These are phyloP conservation scores for Palaemon carinicauda DNA, from an alignment of 1,140 invertebrate genomes.

Conservation along the genomic window DNA sequence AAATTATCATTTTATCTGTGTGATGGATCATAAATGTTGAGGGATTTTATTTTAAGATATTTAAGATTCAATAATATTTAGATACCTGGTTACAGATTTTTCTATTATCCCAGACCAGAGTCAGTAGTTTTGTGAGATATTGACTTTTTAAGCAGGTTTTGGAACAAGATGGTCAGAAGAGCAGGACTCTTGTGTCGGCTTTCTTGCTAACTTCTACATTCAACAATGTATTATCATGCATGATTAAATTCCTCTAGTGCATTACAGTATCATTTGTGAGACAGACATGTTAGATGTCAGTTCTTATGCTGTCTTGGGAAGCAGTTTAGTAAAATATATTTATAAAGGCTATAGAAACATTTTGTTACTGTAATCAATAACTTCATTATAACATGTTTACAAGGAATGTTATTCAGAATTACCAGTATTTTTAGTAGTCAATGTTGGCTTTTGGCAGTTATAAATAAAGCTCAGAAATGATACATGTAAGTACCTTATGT, in stretches of 20 bases:
- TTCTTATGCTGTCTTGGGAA: background rate
- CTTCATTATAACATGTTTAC: slow-evolving; percentile 18
- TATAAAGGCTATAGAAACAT: slow-evolving; percentile 7
- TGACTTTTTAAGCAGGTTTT: slow-evolving; percentile 24
- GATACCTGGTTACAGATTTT: slow-evolving; percentile 31
- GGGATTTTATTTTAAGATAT: too few species aligned
- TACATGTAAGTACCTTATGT: slow-evolving; percentile 27
- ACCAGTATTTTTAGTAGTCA: slow-evolving; percentile 38
- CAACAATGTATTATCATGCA: slow-evolving; percentile 6
- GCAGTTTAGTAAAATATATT: background rate
- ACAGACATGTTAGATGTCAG: slow-evolving; percentile 9
- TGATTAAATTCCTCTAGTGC: background rate
- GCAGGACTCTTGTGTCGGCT: slow-evolving; percentile 47
- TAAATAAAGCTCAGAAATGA: slow-evolving; percentile 38
- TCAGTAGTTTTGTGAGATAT: slow-evolving; percentile 27
- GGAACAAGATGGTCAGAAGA: slow-evolving; percentile 28
- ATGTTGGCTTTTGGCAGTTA: slow-evolving; percentile 43
- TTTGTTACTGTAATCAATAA: slow-evolving; percentile 24
- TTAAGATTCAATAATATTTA: slow-evolving; percentile 5
- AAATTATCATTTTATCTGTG: too few species aligned
- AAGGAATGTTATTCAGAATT: slow-evolving; percentile 17
- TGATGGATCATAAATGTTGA: too few species aligned
- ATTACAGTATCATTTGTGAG: background rate
- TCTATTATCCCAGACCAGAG: slow-evolving; percentile 1
- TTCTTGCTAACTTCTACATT: slow-evolving; percentile 28